Evolutionary conservation across 2,797 vertebrate genomes (phyloP).

Genomic region (Clarias fuscus): DNA sequence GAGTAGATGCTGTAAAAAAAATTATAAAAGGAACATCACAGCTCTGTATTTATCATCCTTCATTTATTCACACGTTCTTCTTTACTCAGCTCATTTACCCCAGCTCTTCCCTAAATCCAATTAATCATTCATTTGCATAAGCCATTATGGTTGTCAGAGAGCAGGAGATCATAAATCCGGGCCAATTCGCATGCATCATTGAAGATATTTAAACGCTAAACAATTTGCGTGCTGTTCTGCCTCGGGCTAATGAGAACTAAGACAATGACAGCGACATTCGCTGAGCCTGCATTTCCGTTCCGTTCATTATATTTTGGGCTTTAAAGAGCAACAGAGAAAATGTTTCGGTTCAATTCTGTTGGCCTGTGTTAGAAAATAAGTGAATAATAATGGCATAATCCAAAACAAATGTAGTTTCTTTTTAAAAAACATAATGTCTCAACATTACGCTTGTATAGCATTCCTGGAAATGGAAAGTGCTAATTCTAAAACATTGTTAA

Average conservation of each 20-base stretch:
- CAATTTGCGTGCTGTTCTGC: constrained; percentile 65
- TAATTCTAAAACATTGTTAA: neutral
- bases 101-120: constrained; percentile 62
- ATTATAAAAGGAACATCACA: neutral
- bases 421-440: neutral
- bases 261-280: constrained; percentile 25
- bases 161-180: constrained; percentile 69
- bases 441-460: neutral
- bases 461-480: neutral
- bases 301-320: constrained; percentile 33
- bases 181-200: constrained; percentile 67
- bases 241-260: constrained; percentile 70
- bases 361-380: neutral
- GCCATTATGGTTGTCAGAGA: constrained; percentile 71
- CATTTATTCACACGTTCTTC: constrained; percentile 46
- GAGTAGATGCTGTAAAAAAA: constrained; percentile 6
- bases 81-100: constrained; percentile 58
- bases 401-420: neutral
- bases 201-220: constrained; percentile 66
- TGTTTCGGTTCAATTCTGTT: neutral
- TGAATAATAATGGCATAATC: neutral
- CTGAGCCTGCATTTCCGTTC: constrained; percentile 42
- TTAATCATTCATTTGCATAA: constrained; percentile 76
- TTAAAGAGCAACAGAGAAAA: constrained; percentile 12
- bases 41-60: constrained; percentile 35